Percentiles rank a stretch among this genome's conserved stretches.
Conservation (phyloP, 1,140 invertebrate genomes). For the Reticulitermes speratus region DNA sequence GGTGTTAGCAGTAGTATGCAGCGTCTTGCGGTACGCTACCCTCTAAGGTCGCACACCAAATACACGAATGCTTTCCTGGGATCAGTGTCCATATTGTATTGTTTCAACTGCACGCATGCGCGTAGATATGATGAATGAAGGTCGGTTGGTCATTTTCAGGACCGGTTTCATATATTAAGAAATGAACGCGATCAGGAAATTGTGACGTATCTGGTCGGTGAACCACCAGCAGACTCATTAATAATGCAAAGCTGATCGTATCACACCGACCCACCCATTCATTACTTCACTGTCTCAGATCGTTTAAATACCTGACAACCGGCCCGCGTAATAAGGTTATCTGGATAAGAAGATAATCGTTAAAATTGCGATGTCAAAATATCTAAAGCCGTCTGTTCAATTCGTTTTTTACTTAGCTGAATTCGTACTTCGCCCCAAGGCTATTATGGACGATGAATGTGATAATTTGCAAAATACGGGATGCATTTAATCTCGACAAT, state of each 20-base stretch:
- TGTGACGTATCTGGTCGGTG: not conserved
- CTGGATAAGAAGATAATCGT: not conserved
- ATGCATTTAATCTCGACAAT: not conserved
- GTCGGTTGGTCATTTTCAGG: not conserved
- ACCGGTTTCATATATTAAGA: conserved; percentile 14
- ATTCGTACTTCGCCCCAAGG: not conserved
- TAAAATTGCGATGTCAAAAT: not conserved
- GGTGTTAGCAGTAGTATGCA: not conserved
- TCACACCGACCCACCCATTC: not conserved
- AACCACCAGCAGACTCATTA: not conserved
- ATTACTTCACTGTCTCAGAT: not conserved
- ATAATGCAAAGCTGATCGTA: not conserved
- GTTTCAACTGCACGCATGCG: not conserved
- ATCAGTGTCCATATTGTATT: conserved; percentile 3
- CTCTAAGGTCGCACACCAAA: not conserved
- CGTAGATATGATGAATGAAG: not conserved
- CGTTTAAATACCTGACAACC: not conserved
- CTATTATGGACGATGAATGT: not conserved
- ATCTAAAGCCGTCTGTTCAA: not conserved
- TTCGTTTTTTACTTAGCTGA: not conserved
- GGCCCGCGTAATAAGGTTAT: not conserved
- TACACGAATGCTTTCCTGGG: not conserved
- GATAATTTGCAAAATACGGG: not conserved
- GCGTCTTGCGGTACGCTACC: not conserved
- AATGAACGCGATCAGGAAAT: not conserved